Percentiles rank a stretch among this genome's conserved stretches.
Conservation (phyloP, 2,113 vertebrate genomes). For the Melanotaenia duboulayi region DNA sequence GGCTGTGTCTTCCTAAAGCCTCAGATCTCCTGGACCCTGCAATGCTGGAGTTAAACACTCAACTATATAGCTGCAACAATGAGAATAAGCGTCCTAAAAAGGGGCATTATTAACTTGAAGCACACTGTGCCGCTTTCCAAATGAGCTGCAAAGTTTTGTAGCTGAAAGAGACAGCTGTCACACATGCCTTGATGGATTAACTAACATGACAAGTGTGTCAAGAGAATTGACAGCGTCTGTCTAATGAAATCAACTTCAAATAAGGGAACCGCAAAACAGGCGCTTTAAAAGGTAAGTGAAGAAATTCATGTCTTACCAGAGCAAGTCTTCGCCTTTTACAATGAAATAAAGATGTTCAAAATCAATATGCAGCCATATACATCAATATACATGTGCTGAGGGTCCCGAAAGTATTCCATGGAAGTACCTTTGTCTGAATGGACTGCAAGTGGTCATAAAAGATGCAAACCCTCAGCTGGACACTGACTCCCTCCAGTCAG, state of each 20-base stretch:
- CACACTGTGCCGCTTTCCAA: conserved; percentile 53
- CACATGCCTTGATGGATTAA: conserved; percentile 53
- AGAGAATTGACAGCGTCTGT: conserved; percentile 57
- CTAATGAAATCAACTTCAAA: conserved; percentile 39
- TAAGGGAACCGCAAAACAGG: not conserved
- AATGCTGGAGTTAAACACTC: conserved; percentile 46
- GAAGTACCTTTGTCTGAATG: conserved; percentile 76
- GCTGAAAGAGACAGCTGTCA: conserved; percentile 53
- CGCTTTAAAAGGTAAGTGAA: conserved; percentile 30
- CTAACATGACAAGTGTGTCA: conserved; percentile 42
- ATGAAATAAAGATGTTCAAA: conserved; percentile 69
- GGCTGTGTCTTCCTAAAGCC: conserved; percentile 49
- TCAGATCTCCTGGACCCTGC: conserved; percentile 60
- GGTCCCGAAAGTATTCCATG: conserved; percentile 65
- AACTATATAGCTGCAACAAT: conserved; percentile 38
- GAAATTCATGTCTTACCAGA: conserved; percentile 14
- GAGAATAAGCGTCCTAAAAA: conserved; percentile 38
- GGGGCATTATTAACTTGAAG: conserved; percentile 48
- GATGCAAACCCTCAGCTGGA: conserved; percentile 78
- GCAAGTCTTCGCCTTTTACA: conserved; percentile 28
- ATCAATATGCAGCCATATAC: conserved; percentile 60
- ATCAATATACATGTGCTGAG: conserved; percentile 66
- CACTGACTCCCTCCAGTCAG: conserved; percentile 72
- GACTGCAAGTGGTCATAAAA: conserved; percentile 82
- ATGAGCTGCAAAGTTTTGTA: conserved; percentile 44